These are phyloP conservation scores for Palythoa grandiflora DNA, from an alignment of 92 coral and sea anemone species.

Conservation along the genomic window DNA sequence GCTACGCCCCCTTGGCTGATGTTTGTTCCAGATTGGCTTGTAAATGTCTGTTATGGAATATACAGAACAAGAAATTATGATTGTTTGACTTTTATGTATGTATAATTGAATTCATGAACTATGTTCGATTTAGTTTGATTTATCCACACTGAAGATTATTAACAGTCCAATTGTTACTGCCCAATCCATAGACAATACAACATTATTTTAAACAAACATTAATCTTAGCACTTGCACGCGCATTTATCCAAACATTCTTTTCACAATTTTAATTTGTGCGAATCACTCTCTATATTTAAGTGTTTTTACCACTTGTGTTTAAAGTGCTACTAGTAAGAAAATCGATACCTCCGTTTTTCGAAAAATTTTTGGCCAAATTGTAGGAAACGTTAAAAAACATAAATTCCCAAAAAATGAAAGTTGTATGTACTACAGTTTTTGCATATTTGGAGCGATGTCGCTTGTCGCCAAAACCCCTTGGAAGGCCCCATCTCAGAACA, in stretches of 20 bases:
- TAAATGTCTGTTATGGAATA: constrained; percentile 46
- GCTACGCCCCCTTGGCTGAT: constrained; percentile 51
- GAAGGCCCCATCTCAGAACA: no score
- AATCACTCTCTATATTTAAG: background rate
- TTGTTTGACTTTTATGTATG: constrained; percentile 1
- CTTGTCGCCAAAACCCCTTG: no score
- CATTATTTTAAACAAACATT: background rate
- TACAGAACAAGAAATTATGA: background rate
- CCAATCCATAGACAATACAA: no score
- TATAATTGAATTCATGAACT: constrained; percentile 19
- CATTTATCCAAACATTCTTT: background rate
- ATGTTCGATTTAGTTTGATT: background rate
- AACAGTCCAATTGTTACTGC: no score
- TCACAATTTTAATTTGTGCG: background rate
- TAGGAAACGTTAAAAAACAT: no score
- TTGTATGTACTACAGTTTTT: no score
- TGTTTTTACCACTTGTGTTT: background rate
- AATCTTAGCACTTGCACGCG: constrained; percentile 6
- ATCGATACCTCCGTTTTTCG: no score
- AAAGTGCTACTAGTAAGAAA: background rate
- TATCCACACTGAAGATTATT: background rate
- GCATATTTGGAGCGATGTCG: no score
- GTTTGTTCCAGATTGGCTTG: constrained; percentile 50
- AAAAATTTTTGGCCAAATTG: no score
- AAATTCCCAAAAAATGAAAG: no score